Conservation (phyloP, 2,113 vertebrate species). For the Heterocephalus glaber region DNA sequence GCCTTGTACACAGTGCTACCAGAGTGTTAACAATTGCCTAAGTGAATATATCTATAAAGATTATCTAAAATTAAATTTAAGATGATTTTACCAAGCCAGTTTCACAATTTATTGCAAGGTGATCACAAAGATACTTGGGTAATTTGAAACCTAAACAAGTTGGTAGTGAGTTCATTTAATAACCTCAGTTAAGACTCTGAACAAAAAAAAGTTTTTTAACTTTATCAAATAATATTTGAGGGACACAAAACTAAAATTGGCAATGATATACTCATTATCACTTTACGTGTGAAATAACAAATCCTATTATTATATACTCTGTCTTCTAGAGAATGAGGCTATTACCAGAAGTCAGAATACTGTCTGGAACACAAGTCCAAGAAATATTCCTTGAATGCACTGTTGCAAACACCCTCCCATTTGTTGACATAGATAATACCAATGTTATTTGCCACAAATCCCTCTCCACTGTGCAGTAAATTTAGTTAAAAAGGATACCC, state of each 20-base stretch:
- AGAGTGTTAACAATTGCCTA: background rate
- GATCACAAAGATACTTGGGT: background rate
- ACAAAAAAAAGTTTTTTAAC: background rate
- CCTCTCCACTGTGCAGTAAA: background rate
- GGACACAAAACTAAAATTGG: background rate
- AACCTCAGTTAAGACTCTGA: background rate
- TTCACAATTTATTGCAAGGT: background rate
- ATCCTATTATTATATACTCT: background rate
- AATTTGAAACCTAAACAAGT: background rate
- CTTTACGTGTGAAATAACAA: background rate
- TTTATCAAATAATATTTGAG: constrained; percentile 12
- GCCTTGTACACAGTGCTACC: background rate
- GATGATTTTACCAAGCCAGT: constrained; percentile 4
- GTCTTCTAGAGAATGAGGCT: constrained; percentile 6
- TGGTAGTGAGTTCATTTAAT: constrained; percentile 27
- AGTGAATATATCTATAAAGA: background rate
- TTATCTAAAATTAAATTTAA: constrained; percentile 11
- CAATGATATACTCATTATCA: background rate
- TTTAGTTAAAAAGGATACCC: background rate
- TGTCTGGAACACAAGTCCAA: background rate
- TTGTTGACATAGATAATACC: background rate
- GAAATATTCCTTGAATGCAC: background rate
- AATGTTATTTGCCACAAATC: constrained; percentile 23
- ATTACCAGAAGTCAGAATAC: background rate
- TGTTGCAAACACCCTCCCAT: background rate